Base-by-base conservation (phyloP, 1,140 invertebrate species). In the Mizuhopecten yessoensis region DNA sequence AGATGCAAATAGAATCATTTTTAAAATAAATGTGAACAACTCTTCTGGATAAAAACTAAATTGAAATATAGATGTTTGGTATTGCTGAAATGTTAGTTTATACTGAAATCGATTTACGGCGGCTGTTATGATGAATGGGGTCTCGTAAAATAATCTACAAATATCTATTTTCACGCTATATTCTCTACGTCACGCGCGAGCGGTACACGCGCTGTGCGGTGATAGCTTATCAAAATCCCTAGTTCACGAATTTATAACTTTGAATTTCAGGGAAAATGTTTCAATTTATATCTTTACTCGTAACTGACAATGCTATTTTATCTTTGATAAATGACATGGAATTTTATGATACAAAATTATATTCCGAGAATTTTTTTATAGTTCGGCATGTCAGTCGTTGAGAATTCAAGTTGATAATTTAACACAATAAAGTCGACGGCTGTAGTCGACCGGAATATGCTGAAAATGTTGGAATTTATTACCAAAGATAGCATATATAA, bases 171-270 rank as follows among this genome's bases (percentile, higher is more conserved):
- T 75, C 57, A 75, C 57, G 57, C n/a, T 75, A 75, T 75, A 17
- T 75, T 29, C 57, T 7, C 57, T 29, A 75, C 57, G 57, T 75
- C 57, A 75, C 57, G 57, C 57, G 57, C 57, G 57, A 75, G 57
- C 57, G 2, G n/a, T 29, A 75, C 57, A 75, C 57, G 57, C 57
- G 57, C 57, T 29, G 57, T 29, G 57, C n/a, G 57, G 57, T 75
- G 57, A 75, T 75, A 75, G 57, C 57, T 75, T 75, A 75, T 75
- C 57, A n/a, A 75, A 75, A 75, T 75, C 57, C 57, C 57, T 75
- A 29, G 57, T 75, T 75, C 57, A 75, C 57, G 57, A 75, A 75
- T 75, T 75, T 75, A 75, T 75, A 75, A 75, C 57, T 75, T 75
- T 75, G 57, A 75, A 75, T 75, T 75, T 75, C 57, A n/a, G n/a